phyloP scores from a whole-genome alignment of 2,888 invertebrate species.

The Orthosia cruda region DNA sequence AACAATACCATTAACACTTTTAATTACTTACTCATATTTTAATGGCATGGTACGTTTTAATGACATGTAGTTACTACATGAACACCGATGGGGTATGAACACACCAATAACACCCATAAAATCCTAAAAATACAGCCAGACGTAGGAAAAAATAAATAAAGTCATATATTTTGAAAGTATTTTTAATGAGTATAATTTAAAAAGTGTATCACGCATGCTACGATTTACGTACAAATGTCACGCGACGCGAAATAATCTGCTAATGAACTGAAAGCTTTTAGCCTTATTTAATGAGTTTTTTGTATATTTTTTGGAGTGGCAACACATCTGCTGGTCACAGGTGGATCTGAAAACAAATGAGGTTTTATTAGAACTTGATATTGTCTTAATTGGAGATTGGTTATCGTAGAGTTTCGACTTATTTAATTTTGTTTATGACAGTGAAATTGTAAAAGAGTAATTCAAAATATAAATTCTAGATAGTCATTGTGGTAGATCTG shows the following conservation, averaged over 20 bases:
- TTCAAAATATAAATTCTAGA: background rate
- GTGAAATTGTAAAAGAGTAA: background rate
- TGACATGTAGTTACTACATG: background rate
- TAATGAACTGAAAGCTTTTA: slow-evolving; percentile 81
- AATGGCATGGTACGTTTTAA: background rate
- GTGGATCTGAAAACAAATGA: slow-evolving; percentile 27
- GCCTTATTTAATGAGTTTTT: slow-evolving; percentile 72
- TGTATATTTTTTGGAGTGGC: slow-evolving; percentile 47
- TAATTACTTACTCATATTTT: background rate
- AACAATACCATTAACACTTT: background rate
- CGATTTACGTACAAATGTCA: slow-evolving; percentile 77
- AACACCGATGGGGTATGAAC: background rate
- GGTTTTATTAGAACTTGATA: background rate
- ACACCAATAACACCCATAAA: slow-evolving; percentile 30
- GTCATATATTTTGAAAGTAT: slow-evolving; percentile 74
- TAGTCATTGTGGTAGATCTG: background rate
- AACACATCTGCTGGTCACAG: slow-evolving; percentile 38
- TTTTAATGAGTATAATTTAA: slow-evolving; percentile 79
- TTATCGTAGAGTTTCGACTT: background rate
- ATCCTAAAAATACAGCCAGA: slow-evolving; percentile 17
- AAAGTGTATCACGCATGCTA: slow-evolving; percentile 78
- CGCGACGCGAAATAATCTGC: slow-evolving; percentile 81
- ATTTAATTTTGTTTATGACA: slow-evolving; percentile 5
- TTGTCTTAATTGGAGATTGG: background rate
- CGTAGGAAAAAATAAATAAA: slow-evolving; percentile 72